Evolutionary conservation across 23 tunicate genomes (phyloP).

Genomic region (Oikopleura vanhoeffeni): DNA sequence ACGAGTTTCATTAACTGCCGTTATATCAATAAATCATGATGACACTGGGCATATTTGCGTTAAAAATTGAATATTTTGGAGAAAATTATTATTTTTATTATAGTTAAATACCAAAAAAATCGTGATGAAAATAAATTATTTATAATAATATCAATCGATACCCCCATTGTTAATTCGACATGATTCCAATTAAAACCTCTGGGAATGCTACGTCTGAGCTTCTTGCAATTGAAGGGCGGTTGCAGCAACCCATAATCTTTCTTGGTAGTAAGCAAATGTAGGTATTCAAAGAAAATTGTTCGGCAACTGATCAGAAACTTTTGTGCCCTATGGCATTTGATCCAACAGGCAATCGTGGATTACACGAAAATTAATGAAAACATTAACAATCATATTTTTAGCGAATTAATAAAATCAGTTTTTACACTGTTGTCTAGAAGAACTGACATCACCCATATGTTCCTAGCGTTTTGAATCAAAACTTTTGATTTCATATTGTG

Average conservation of each 20-base stretch:
- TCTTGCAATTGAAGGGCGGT: constrained; percentile 61
- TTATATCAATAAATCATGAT: too few species aligned
- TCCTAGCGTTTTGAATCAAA: too few species aligned
- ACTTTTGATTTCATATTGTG: too few species aligned
- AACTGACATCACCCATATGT: neutral
- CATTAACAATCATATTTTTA: neutral
- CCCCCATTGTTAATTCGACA: too few species aligned
- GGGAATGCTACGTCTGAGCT: constrained; percentile 69
- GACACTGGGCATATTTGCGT: too few species aligned
- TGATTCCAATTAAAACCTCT: too few species aligned
- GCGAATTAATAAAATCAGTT: neutral
- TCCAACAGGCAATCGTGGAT: constrained; percentile 68
- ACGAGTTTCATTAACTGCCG: too few species aligned
- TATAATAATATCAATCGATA: too few species aligned
- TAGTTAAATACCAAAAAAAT: too few species aligned
- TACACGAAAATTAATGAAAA: constrained; percentile 58
- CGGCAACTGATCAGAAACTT: constrained; percentile 89
- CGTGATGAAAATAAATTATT: too few species aligned
- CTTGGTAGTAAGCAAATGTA: constrained; percentile 59
- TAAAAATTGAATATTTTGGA: too few species aligned
- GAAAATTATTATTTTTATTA: too few species aligned
- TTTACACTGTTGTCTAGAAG: neutral
- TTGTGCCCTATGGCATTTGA: constrained; percentile 69
- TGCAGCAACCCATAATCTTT: constrained; percentile 45
- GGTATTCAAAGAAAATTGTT: constrained; percentile 66